These are phyloP conservation scores for Thymelicus acteon DNA, from an alignment of 2,888 invertebrate species.

Conservation along the genomic window DNA sequence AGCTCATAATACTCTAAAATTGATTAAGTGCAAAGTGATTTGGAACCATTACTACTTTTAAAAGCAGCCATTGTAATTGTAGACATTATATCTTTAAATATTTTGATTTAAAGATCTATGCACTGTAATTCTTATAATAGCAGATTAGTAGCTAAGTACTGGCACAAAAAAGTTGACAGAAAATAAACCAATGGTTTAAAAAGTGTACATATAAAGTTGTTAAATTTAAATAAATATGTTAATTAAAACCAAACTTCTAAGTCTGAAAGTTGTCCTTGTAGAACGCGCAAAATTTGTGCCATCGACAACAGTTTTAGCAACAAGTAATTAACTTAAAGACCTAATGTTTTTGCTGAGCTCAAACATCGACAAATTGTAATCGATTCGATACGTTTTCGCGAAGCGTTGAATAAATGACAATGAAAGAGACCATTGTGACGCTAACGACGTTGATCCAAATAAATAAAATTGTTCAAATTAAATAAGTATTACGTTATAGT, in stretches of 20 bases:
- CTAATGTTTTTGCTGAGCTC: slow-evolving; percentile 10
- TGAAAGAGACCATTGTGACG: slow-evolving; percentile 2
- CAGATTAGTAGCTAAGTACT: too few species aligned
- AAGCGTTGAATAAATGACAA: slow-evolving; percentile 16
- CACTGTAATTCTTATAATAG: not conserved
- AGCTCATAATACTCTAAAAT: slow-evolving; percentile 34
- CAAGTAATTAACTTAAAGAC: not conserved
- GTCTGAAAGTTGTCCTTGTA: not conserved
- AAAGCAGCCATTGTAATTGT: not conserved
- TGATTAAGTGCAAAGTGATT: slow-evolving; percentile 38
- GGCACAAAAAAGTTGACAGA: too few species aligned
- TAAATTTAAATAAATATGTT: too few species aligned
- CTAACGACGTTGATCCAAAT: slow-evolving; percentile 13
- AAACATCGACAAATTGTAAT: slow-evolving; percentile 35
- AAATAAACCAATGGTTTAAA: too few species aligned
- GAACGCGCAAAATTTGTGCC: not conserved
- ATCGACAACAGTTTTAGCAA: not conserved
- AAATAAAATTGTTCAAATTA: slow-evolving; percentile 2
- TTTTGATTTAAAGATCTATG: slow-evolving; percentile 13
- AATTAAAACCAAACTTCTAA: not conserved
- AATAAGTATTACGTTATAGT: not conserved
- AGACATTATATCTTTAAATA: not conserved
- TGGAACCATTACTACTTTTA: slow-evolving; percentile 8
- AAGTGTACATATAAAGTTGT: too few species aligned
- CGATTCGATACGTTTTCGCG: slow-evolving; percentile 33